These are phyloP conservation scores for Cyclophora albipunctata DNA, from an alignment of 2,888 invertebrate species.

Conservation along the genomic window DNA sequence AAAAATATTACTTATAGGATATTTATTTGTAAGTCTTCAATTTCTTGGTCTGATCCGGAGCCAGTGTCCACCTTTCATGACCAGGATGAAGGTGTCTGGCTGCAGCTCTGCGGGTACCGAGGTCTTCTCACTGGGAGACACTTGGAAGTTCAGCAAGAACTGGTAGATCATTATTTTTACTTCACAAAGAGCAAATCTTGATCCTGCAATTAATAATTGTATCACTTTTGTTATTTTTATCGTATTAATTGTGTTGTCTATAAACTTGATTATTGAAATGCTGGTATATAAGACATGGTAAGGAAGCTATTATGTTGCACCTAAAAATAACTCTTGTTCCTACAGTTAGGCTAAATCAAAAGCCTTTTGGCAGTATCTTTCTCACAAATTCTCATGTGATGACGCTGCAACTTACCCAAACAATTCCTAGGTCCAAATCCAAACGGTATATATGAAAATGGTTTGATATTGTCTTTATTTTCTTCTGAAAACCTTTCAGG, in stretches of 20 bases:
- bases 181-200: constrained; percentile 42
- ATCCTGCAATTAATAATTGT: constrained; percentile 23
- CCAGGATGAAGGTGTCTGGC: constrained; percentile 4
- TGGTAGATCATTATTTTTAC: constrained; percentile 38
- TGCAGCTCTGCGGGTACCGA: neutral
- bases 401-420: constrained; percentile 30
- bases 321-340: too few relatives aligned
- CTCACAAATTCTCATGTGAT: too few relatives aligned
- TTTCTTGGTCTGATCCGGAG: neutral
- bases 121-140: constrained; percentile 34
- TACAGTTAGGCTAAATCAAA: too few relatives aligned
- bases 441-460: constrained; percentile 39
- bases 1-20: too few relatives aligned
- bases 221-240: too few relatives aligned
- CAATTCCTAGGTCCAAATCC: constrained; percentile 48
- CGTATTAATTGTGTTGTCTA: too few relatives aligned
- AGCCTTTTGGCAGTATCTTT: too few relatives aligned
- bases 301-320: too few relatives aligned
- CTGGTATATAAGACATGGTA: too few relatives aligned
- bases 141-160: constrained; percentile 31
- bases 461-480: constrained; percentile 33
- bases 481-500: constrained; percentile 43
- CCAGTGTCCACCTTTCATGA: constrained; percentile 9
- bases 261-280: too few relatives aligned
- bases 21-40: too few relatives aligned